phyloP scores from a whole-genome alignment of 2,113 vertebrate species.

The Sus scrofa region DNA sequence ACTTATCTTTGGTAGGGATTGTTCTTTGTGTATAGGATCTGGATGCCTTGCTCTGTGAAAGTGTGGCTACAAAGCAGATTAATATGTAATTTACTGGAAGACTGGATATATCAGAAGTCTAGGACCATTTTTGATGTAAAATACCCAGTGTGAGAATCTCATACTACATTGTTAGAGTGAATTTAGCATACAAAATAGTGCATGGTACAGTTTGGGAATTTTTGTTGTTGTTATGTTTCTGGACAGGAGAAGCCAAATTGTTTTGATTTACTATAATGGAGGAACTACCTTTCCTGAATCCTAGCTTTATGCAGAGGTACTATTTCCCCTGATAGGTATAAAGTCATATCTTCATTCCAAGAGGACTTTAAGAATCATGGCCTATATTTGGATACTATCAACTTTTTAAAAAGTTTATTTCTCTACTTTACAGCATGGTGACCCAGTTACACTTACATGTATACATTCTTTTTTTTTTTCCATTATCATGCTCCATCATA shows the following conservation, averaged over 20 bases:
- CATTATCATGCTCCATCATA: no score
- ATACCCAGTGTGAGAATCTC: neutral
- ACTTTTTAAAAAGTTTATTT: no score
- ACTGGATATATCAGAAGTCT: neutral
- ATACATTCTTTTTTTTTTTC: no score
- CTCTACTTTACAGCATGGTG: no score
- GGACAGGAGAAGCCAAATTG: neutral
- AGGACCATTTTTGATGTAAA: neutral
- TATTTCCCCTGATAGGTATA: neutral
- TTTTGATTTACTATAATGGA: neutral
- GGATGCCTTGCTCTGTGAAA: neutral
- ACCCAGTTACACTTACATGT: no score
- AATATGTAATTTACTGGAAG: neutral
- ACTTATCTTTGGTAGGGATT: neutral
- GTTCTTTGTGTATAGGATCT: neutral
- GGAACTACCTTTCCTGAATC: neutral
- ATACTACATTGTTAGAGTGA: neutral
- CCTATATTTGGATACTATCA: neutral
- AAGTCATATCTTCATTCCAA: neutral
- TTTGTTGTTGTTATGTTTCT: neutral
- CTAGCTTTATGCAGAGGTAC: neutral
- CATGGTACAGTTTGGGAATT: neutral
- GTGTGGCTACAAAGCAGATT: neutral
- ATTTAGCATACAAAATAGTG: neutral
- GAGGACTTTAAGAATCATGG: neutral